Conservation (phyloP, 2,888 invertebrate species). For the Himalopsyche anomala region DNA sequence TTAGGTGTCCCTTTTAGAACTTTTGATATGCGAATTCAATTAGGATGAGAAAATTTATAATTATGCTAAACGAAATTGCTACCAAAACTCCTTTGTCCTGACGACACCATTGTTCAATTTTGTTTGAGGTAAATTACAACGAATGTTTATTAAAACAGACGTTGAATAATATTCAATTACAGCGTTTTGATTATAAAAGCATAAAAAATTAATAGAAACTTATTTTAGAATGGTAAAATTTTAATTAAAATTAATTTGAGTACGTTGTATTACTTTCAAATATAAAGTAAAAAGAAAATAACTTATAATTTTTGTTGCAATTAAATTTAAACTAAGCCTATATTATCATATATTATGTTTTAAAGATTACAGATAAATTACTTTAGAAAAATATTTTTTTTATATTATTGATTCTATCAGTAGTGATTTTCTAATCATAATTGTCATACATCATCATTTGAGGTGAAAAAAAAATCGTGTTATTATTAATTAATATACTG, state of each 20-base stretch:
- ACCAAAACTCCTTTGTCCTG: constrained; percentile 37
- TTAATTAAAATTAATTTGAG: background rate
- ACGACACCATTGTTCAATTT: constrained; percentile 27
- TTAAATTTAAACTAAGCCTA: no score
- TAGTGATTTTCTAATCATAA: no score
- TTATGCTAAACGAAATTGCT: constrained; percentile 39
- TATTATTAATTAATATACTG: no score
- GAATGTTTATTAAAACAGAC: constrained; percentile 42
- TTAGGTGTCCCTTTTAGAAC: constrained; percentile 1
- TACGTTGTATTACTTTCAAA: no score
- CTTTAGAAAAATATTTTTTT: no score
- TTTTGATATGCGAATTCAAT: constrained; percentile 37
- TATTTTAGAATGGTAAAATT: background rate
- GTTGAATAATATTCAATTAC: constrained; percentile 32
- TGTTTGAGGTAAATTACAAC: constrained; percentile 42
- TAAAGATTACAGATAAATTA: no score
- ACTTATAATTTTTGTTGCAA: no score
- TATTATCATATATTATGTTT: no score
- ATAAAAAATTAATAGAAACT: constrained; percentile 1
- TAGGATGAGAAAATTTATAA: constrained; percentile 38
- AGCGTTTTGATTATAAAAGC: constrained; percentile 15
- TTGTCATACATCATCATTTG: no score
- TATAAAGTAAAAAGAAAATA: no score
- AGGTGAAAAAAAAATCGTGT: no score
- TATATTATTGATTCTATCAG: no score